Conservation (phyloP, 2,888 invertebrate genomes). For the Megaustenia siamemsis region DNA sequence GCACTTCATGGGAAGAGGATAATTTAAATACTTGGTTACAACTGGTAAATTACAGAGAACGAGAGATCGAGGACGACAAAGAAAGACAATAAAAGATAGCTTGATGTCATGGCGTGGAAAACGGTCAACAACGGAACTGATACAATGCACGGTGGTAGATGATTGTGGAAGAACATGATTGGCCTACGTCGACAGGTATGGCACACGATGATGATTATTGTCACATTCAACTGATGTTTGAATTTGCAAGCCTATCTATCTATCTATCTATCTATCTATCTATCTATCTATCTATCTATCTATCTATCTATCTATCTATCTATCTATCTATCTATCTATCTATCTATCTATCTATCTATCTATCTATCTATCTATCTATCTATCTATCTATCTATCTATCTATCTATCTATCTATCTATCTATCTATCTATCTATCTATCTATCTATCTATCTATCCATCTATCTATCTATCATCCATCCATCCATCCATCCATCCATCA, state of each 20-base stretch:
- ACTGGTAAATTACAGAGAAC: too few species aligned
- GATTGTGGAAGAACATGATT: too few species aligned
- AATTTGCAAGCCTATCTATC: background rate
- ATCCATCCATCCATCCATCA: slow-evolving; percentile 30
- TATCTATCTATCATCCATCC: background rate
- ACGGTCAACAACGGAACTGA: too few species aligned
- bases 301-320: slow-evolving; percentile 2
- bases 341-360: background rate
- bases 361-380: background rate
- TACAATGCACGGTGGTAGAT: too few species aligned
- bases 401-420: background rate
- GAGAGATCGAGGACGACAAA: too few species aligned
- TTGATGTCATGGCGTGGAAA: too few species aligned
- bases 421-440: background rate
- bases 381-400: background rate
- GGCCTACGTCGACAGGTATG: too few species aligned
- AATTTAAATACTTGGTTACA: too few species aligned
- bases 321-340: background rate
- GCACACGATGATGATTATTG: too few species aligned
- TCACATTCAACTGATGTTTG: too few species aligned
- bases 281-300: background rate
- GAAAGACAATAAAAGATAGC: too few species aligned
- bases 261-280: background rate
- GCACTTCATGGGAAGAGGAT: too few species aligned
- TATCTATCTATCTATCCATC: background rate